phyloP scores from a whole-genome alignment of 2,113 vertebrate species.

The Gasterosteus nipponicus region DNA sequence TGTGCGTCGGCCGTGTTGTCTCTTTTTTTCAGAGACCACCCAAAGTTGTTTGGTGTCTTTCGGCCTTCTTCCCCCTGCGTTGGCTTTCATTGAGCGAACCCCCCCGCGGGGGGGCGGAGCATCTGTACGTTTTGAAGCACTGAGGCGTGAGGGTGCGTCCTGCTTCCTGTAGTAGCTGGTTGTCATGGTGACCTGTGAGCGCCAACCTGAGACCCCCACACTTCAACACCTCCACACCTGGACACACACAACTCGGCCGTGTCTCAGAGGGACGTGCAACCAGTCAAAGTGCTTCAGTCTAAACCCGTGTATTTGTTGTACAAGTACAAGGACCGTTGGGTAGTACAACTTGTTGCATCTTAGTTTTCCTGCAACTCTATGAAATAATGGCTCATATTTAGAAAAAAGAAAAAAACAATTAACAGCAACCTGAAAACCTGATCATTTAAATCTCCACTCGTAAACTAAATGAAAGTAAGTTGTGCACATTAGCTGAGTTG shows the following conservation, averaged over 20 bases:
- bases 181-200: neutral
- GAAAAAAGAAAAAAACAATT: no score
- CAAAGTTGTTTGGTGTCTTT: slow-evolving; percentile 37
- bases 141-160: no score
- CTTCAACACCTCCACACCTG: neutral
- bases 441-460: neutral
- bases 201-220: slow-evolving; percentile 17
- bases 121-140: no score
- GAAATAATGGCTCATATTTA: neutral
- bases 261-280: no score
- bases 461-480: neutral
- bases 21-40: slow-evolving; percentile 41
- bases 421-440: neutral
- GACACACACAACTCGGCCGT: no score
- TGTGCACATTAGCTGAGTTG: neutral
- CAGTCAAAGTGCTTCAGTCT: no score
- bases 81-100: slow-evolving; percentile 1
- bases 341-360: neutral
- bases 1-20: neutral
- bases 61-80: neutral
- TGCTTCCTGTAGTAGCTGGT: no score
- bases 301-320: no score
- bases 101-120: no score
- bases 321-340: neutral
- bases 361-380: neutral